phyloP scores from a whole-genome alignment of 2,888 invertebrate species.

The Phlogophora meticulosa region DNA sequence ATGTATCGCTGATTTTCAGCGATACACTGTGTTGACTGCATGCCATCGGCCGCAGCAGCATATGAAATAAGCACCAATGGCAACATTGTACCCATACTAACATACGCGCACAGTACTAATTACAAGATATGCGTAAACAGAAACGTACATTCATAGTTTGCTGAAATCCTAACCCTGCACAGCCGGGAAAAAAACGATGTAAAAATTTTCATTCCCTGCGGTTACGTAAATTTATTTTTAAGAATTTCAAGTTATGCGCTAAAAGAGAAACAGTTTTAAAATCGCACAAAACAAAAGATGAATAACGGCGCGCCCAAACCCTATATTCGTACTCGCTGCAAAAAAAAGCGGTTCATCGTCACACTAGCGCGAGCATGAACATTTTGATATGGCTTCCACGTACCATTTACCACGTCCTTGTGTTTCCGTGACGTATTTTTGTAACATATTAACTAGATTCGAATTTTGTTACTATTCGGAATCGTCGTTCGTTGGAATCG shows the following conservation, averaged over 20 bases:
- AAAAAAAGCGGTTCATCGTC: conserved; percentile 41
- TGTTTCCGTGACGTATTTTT: conserved; percentile 62
- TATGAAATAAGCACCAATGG: too few species aligned
- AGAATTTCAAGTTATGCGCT: conserved; percentile 22
- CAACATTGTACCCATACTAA: too few species aligned
- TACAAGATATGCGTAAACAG: too few species aligned
- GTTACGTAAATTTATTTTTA: conserved; percentile 13
- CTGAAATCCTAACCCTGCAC: too few species aligned
- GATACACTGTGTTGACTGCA: too few species aligned
- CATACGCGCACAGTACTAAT: too few species aligned
- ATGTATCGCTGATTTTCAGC: too few species aligned
- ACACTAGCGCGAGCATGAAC: conserved; percentile 48
- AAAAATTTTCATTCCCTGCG: too few species aligned
- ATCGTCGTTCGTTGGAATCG: conserved; percentile 51
- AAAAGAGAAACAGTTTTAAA: conserved; percentile 48
- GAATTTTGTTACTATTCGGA: conserved; percentile 55
- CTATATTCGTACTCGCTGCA: conserved; percentile 16
- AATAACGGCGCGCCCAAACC: conserved; percentile 32
- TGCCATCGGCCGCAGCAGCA: too few species aligned
- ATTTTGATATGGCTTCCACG: conserved; percentile 64
- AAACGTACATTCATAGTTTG: too few species aligned
- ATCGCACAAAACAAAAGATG: conserved; percentile 48
- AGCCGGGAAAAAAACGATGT: too few species aligned
- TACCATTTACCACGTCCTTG: conserved; percentile 62
- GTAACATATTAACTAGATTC: conserved; percentile 63